phyloP scores from a whole-genome alignment of 1,140 invertebrate genomes.

The Ladona fulva region DNA sequence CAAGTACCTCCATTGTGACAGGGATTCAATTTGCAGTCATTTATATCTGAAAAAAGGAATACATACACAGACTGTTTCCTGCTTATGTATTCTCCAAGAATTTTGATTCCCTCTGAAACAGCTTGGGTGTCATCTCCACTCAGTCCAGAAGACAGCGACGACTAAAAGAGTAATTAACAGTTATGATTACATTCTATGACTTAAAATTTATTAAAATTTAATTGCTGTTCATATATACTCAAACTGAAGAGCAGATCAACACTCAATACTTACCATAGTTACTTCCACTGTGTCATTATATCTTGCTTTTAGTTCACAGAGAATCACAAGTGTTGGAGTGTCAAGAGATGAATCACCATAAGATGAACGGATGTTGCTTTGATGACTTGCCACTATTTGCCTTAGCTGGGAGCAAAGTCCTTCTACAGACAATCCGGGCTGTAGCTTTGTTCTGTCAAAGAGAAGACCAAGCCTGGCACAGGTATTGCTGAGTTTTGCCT shows the following conservation, averaged over 20 bases:
- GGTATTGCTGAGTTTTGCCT: slow-evolving; percentile 51
- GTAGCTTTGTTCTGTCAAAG: slow-evolving; percentile 50
- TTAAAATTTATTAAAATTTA: background rate
- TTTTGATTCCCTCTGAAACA: slow-evolving; percentile 50
- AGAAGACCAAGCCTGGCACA: slow-evolving; percentile 67
- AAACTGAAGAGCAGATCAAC: background rate
- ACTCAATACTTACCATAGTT: slow-evolving; percentile 57
- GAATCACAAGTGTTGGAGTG: slow-evolving; percentile 49
- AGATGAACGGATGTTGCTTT: slow-evolving; percentile 32
- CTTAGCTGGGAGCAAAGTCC: slow-evolving; percentile 58
- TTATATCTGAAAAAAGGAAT: slow-evolving; percentile 43
- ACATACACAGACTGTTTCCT: slow-evolving; percentile 43
- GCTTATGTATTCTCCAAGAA: slow-evolving; percentile 60
- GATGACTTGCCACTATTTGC: slow-evolving; percentile 50
- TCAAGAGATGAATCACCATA: slow-evolving; percentile 31
- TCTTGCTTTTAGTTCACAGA: slow-evolving; percentile 70
- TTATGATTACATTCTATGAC: background rate
- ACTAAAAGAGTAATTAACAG: slow-evolving; percentile 34
- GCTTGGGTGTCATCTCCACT: slow-evolving; percentile 39
- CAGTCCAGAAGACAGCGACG: slow-evolving; percentile 23
- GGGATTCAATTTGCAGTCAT: slow-evolving; percentile 60
- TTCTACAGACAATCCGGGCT: slow-evolving; percentile 61
- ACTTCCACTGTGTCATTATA: slow-evolving; percentile 77
- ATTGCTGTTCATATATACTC: background rate
- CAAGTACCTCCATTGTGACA: slow-evolving; percentile 67